Evolutionary conservation across 1,140 invertebrate genomes (phyloP).

Genomic region (Drosophila persimilis): DNA sequence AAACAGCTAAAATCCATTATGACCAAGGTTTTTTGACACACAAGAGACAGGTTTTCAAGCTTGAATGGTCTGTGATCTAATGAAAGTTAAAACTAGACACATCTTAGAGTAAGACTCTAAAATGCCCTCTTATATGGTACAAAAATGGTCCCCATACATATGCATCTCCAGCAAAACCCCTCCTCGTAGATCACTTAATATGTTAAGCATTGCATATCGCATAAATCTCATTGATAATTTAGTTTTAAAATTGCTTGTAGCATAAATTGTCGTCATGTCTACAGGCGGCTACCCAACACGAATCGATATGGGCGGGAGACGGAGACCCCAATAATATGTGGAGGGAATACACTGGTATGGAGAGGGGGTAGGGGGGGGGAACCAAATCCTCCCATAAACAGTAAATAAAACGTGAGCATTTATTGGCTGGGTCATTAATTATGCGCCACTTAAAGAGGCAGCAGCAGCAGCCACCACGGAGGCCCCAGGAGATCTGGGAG

Average conservation of each 20-base stretch:
- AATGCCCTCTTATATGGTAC: no score
- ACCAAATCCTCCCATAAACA: constrained; percentile 58
- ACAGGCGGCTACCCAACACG: constrained; percentile 50
- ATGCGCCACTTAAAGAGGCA: constrained; percentile 54
- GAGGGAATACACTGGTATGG: no score
- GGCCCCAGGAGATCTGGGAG: constrained; percentile 49
- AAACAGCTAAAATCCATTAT: no score
- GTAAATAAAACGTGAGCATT: constrained; percentile 75
- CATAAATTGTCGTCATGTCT: constrained; percentile 71
- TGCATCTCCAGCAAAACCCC: not conserved
- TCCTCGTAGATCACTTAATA: constrained; percentile 16
- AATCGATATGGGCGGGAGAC: constrained; percentile 31
- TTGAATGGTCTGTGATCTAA: no score
- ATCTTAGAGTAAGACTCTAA: no score
- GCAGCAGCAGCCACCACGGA: not conserved
- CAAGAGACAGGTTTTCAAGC: no score
- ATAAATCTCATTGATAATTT: constrained; percentile 52
- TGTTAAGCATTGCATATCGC: constrained; percentile 36
- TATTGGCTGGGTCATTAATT: constrained; percentile 69
- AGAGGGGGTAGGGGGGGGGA: not conserved
- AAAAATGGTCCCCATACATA: not conserved
- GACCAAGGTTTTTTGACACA: no score
- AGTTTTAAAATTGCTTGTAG: constrained; percentile 47
- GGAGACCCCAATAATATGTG: no score
- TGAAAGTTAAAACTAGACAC: no score